phyloP scores from a whole-genome alignment of 2,797 vertebrate genomes.

The Cyprinella venusta region DNA sequence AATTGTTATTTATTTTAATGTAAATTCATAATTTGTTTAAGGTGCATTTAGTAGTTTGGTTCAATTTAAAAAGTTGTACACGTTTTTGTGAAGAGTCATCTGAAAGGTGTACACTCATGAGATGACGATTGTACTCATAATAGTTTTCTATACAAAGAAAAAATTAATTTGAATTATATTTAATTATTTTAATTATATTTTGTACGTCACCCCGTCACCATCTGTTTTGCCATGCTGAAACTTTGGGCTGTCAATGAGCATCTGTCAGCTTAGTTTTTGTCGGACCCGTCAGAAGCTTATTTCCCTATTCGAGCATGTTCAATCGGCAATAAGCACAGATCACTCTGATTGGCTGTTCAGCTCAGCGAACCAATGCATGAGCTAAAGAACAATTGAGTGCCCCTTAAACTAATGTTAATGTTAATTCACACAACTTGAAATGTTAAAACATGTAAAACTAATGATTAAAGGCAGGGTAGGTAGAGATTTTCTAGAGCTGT shows the following conservation, averaged over 20 bases:
- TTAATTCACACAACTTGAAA: neutral
- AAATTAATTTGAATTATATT: no score
- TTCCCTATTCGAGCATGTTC: neutral
- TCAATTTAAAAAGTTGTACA: neutral
- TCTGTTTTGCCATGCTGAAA: neutral
- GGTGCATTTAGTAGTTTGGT: neutral
- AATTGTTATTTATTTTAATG: neutral
- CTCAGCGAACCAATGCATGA: neutral
- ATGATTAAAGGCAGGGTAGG: neutral
- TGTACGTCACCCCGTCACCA: neutral
- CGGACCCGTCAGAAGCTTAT: no score
- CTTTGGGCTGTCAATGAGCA: neutral
- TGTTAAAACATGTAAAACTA: neutral
- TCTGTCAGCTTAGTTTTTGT: neutral
- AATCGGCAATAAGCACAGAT: neutral
- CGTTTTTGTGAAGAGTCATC: neutral
- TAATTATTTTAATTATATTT: neutral
- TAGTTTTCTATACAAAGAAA: neutral
- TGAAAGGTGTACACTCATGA: neutral
- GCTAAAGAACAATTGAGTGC: neutral
- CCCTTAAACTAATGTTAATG: neutral
- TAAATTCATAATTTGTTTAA: neutral
- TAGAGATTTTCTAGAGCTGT: no score
- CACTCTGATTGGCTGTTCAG: neutral
- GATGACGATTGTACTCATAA: neutral